Base-by-base conservation (phyloP, 1,140 invertebrate species). In the Trissolcus basalis region DNA sequence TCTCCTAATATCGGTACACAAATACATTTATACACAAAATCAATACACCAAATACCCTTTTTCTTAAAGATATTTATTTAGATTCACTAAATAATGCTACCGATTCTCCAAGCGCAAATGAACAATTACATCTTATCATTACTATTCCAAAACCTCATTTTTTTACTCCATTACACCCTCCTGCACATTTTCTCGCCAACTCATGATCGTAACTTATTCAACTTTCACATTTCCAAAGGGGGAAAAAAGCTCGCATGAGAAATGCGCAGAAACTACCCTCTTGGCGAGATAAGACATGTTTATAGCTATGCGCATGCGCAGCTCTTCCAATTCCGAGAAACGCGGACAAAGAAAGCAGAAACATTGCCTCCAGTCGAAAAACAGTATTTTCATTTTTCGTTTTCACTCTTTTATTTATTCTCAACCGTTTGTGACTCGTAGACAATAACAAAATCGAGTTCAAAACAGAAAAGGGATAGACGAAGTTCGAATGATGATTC, bases 241-340 rank as follows among this genome's bases (percentile, higher is more conserved):
- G 19, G 19, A 27, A 27, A n/a, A n/a, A 27, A 27, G 19, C 19
- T 27, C 19, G 19, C 19, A 6, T 39, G n/a, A 27, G 10, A 60
- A 50, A 43, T 47, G 45, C 49, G 59, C 19, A 53, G 39, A 53
- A 53, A 53, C 39, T 45, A 53, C 41, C 49, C 49, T 19, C 43
- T 33, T 10, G 6, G 2, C 6, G 19, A 27, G 6, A 27, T 27
- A 39, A 39, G 15, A 41, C 35, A 45, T 15, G 33, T 39, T 53
- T 36, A 45, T 19, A 15, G 3, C 11, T 7, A 14, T n/a, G 35
- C 59, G 59, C 59, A 63, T 63, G 59, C 59, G 59, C 59, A 15
- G 14, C 15, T n/a, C n/a, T 10, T 49, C 1, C 13, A 39, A 9
- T 39, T 11, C 9, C 36, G 9, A 39, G n/a, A 39, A 39, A 39